These are phyloP conservation scores for Tadarida brasiliensis DNA, from an alignment of 2,797 vertebrate genomes.

Conservation along the genomic window DNA sequence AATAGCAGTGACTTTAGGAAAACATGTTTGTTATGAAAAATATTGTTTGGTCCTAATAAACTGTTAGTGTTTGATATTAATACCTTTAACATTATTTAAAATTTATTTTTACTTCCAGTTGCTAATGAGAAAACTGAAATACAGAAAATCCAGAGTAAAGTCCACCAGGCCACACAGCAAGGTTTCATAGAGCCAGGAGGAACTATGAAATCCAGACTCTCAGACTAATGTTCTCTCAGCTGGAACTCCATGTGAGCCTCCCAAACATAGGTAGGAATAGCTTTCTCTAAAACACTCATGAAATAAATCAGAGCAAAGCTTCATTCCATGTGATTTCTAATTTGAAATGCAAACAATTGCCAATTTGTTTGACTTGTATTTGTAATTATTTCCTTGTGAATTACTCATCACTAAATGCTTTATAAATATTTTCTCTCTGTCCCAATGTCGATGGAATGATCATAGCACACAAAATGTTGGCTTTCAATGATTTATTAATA, in stretches of 20 bases:
- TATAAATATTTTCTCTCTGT: conserved; percentile 81
- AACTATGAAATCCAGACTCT: conserved; percentile 68
- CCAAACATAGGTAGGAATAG: conserved; percentile 61
- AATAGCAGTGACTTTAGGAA: conserved; percentile 7
- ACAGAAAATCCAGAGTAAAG: conserved; percentile 55
- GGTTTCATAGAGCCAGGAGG: conserved; percentile 58
- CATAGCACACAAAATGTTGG: conserved; percentile 73
- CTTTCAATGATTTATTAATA: conserved; percentile 79
- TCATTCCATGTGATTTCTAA: conserved; percentile 75
- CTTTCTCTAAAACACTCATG: conserved; percentile 58
- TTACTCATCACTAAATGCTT: conserved; percentile 82
- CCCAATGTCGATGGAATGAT: conserved; percentile 74
- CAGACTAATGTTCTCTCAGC: conserved; percentile 50
- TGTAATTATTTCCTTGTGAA: conserved; percentile 85
- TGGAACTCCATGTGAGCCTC: conserved; percentile 75
- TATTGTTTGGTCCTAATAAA: background rate
- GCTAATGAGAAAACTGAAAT: conserved; percentile 74
- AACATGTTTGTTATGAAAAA: conserved; percentile 51
- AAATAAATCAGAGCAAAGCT: conserved; percentile 65
- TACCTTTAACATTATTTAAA: conserved; percentile 30
- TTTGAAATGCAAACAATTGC: conserved; percentile 81
- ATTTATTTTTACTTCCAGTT: conserved; percentile 48
- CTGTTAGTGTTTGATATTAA: conserved; percentile 28
- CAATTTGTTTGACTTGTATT: conserved; percentile 84
- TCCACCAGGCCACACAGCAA: conserved; percentile 75